Percentiles rank a stretch among this genome's conserved stretches.
Conservation (phyloP, 2,888 invertebrate genomes). For the Eupithecia centaureata region DNA sequence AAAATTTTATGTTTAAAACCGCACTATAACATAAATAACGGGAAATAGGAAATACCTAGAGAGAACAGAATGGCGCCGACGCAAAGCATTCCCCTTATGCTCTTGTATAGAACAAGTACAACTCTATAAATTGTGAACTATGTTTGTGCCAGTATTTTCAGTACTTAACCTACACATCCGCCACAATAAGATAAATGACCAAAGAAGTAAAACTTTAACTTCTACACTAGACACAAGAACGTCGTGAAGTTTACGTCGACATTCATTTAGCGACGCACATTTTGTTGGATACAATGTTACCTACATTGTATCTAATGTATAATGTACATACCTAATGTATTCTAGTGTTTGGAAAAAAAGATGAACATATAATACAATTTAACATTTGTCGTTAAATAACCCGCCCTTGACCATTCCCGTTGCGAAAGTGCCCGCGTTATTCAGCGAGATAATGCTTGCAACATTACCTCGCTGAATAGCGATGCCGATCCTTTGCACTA, state of each 20-base stretch:
- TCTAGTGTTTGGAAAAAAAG: no score
- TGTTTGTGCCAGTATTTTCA: neutral
- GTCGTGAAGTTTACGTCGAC: neutral
- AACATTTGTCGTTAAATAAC: no score
- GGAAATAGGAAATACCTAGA: neutral
- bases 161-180: neutral
- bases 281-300: no score
- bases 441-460: no score
- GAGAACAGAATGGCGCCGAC: neutral
- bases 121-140: neutral
- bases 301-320: no score
- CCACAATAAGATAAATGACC: neutral
- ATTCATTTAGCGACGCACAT: neutral
- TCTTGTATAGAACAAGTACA: neutral
- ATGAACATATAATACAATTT: no score
- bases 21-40: neutral
- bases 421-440: no score
- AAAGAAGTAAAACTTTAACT: constrained; percentile 9
- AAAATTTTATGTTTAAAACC: neutral
- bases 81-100: neutral
- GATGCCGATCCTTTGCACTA: no score
- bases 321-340: no score
- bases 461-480: no score
- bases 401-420: no score
- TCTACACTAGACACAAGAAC: constrained; percentile 4